These are phyloP conservation scores for Drosophila paramelanica DNA, from an alignment of 2,888 invertebrate species.

Conservation along the genomic window DNA sequence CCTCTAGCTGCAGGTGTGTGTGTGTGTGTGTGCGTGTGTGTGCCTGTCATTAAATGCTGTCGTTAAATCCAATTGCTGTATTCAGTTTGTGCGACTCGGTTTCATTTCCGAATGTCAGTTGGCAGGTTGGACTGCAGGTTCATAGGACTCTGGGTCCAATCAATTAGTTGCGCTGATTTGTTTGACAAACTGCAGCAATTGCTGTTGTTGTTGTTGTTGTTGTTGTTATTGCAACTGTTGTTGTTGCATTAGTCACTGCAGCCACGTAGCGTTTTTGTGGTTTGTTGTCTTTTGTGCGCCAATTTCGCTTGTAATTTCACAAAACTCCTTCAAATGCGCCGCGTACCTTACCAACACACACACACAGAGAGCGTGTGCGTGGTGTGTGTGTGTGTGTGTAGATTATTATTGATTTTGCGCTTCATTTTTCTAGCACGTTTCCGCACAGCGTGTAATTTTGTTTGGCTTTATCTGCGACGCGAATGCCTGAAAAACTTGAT, in stretches of 20 bases:
- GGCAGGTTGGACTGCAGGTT: conserved; percentile 19
- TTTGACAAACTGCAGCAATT: conserved; percentile 63
- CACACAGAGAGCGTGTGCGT: too few relatives aligned
- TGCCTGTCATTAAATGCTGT: conserved; percentile 42
- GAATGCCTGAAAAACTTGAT: conserved; percentile 35
- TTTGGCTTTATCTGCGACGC: conserved; percentile 69
- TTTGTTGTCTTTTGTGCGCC: conserved; percentile 57
- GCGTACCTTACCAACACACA: background rate
- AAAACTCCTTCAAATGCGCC: conserved; percentile 15
- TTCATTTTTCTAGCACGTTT: conserved; percentile 79
- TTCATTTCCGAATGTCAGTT: conserved; percentile 24
- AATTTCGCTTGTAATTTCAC: conserved; percentile 54
- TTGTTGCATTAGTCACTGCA: conserved; percentile 49
- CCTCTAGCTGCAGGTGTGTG: background rate
- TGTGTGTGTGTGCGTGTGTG: conserved; percentile 1
- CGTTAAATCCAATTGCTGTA: conserved; percentile 46
- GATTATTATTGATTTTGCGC: conserved; percentile 78
- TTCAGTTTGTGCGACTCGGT: conserved; percentile 32
- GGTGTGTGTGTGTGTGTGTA: conserved; percentile 47
- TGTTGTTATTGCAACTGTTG: conserved; percentile 11
- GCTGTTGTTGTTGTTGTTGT: conserved; percentile 18
- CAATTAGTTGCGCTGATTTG: conserved; percentile 72
- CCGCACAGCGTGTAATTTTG: conserved; percentile 78
- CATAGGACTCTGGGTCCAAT: conserved; percentile 40
- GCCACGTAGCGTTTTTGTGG: conserved; percentile 51